A percentile compares a stretch with the other conserved stretches of the same genome.
phyloP scores from a whole-genome alignment of 92 coral and sea anemone species.

The Phenganax marumi region DNA sequence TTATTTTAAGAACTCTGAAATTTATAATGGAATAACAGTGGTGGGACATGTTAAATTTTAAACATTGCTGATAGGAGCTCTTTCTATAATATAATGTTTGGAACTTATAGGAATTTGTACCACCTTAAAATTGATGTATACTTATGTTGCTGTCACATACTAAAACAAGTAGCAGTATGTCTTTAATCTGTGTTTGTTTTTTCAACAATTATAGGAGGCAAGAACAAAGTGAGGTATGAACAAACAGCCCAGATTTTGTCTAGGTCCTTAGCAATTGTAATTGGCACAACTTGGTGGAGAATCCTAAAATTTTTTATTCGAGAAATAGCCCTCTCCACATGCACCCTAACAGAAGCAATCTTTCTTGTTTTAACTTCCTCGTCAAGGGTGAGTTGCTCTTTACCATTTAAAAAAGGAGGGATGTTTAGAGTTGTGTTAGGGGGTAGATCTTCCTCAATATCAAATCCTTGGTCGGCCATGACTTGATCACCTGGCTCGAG shows the following conservation, averaged over 20 bases:
- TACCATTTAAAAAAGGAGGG: slow-evolving; percentile 41
- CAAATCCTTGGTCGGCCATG: slow-evolving; percentile 59
- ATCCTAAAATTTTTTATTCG: slow-evolving; percentile 26
- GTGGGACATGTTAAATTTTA: not conserved
- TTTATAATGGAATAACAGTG: not conserved
- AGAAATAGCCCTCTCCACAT: slow-evolving; percentile 23
- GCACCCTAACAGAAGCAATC: slow-evolving; percentile 42
- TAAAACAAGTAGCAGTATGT: not conserved
- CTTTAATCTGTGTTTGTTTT: slow-evolving; percentile 14
- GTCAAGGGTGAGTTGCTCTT: slow-evolving; percentile 32
- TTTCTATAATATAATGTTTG: too few species aligned
- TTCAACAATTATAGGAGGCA: slow-evolving; percentile 22
- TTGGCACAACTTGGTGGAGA: slow-evolving; percentile 34
- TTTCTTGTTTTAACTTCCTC: slow-evolving; percentile 38
- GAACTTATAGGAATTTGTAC: too few species aligned
- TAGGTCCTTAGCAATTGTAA: slow-evolving; percentile 30
- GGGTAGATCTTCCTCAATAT: slow-evolving; percentile 54
- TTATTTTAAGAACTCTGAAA: not conserved
- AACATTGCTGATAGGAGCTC: not conserved
- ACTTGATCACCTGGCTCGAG: slow-evolving; percentile 49
- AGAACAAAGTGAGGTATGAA: slow-evolving; percentile 33
- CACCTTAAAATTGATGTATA: too few species aligned
- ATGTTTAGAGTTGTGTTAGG: slow-evolving; percentile 43
- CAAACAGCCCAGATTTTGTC: not conserved
- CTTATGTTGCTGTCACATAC: not conserved